A percentile compares a stretch with the other conserved stretches of the same genome.
Conservation (phyloP, 2,113 vertebrate species). For the Limnothrissa miodon region DNA sequence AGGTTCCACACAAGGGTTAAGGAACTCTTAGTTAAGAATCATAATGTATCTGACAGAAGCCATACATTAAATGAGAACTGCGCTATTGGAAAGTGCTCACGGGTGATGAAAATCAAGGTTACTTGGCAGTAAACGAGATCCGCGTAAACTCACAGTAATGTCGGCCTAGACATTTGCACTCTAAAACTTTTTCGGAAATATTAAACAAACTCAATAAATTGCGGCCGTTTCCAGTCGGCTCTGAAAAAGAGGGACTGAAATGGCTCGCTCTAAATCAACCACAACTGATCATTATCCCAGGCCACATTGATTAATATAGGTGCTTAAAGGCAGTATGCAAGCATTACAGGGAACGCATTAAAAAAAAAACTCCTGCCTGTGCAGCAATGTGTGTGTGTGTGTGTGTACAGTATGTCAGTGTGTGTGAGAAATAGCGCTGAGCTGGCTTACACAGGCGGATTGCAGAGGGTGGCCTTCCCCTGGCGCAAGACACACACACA, state of each 20-base stretch:
- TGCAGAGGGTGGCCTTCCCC: slow-evolving; percentile 11
- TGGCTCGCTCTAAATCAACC: slow-evolving; percentile 38
- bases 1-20: neutral
- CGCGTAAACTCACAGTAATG: neutral
- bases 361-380: neutral
- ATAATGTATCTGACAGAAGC: slow-evolving; percentile 42
- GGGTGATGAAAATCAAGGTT: slow-evolving; percentile 47
- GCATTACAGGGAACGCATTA: neutral
- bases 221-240: slow-evolving; percentile 16
- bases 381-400: neutral
- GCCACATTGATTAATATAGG: slow-evolving; percentile 37
- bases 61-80: slow-evolving; percentile 20
- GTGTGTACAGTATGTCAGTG: neutral
- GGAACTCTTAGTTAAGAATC: slow-evolving; percentile 26
- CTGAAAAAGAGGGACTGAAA: neutral
- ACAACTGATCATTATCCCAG: slow-evolving; percentile 29
- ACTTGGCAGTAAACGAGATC: slow-evolving; percentile 42
- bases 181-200: slow-evolving; percentile 29
- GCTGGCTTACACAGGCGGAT: neutral
- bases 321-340: slow-evolving; percentile 31
- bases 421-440: slow-evolving; percentile 5
- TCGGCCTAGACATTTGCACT: slow-evolving; percentile 9
- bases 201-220: slow-evolving; percentile 37
- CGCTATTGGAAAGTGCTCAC: slow-evolving; percentile 19
- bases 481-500: neutral